These are phyloP conservation scores for Strigamia transsilvanica DNA, from an alignment of 2,888 invertebrate species.

Conservation along the genomic window DNA sequence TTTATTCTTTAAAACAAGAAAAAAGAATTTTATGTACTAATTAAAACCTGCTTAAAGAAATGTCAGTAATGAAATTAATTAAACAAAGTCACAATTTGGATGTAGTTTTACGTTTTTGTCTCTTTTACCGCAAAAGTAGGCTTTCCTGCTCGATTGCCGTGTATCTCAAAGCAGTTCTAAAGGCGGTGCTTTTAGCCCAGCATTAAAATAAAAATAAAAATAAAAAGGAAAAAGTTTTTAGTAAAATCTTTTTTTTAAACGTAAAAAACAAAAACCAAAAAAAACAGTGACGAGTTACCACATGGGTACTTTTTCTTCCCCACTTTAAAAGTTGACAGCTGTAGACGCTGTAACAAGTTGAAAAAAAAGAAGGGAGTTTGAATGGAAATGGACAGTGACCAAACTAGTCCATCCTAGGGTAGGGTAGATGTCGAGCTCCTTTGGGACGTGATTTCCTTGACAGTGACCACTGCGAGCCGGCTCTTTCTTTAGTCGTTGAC, in stretches of 20 bases:
- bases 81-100: conserved; percentile 24
- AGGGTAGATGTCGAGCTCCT: conserved; percentile 4
- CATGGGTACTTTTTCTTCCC: not conserved
- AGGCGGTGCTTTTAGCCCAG: not conserved
- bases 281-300: conserved; percentile 14
- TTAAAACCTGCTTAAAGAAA: conserved; percentile 10
- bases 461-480: not conserved
- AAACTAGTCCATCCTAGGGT: not conserved
- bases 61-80: conserved; percentile 16
- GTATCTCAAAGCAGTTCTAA: not conserved
- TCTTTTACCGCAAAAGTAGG: not conserved
- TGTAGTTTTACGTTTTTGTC: not conserved
- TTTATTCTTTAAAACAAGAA: not conserved
- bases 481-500: conserved; percentile 6
- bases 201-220: too few species aligned
- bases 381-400: conserved; percentile 30
- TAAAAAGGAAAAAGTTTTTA: not conserved
- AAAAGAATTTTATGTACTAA: conserved; percentile 6
- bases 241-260: not conserved
- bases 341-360: not conserved
- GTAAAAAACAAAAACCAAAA: not conserved
- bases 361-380: conserved; percentile 11
- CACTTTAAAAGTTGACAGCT: conserved; percentile 20
- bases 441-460: conserved; percentile 2
- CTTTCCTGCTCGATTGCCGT: not conserved